Evolutionary conservation across 2,113 vertebrate species (phyloP).

Genomic region (Misgurnus mizolepis): DNA sequence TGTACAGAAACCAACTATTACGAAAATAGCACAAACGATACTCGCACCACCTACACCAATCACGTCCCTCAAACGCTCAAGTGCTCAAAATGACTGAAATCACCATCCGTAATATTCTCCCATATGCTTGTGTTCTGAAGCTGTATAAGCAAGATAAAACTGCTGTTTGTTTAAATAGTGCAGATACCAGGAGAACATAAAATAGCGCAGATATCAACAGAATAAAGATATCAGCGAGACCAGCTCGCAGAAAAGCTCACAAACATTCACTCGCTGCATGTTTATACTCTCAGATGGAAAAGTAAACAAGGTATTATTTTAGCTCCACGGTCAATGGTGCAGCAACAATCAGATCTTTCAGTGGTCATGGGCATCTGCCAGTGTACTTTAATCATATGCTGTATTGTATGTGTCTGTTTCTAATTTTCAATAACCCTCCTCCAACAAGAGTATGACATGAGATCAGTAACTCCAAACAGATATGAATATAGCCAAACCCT

Average conservation of each 20-base stretch:
- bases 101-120: neutral
- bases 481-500: conserved; percentile 2
- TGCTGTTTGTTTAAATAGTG: conserved; percentile 13
- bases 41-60: neutral
- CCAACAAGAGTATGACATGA: conserved; percentile 37
- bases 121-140: neutral
- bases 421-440: conserved; percentile 63
- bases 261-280: neutral
- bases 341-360: neutral
- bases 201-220: neutral
- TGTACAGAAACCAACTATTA: neutral
- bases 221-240: neutral
- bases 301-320: conserved; percentile 10
- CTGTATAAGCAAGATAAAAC: neutral
- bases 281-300: conserved; percentile 27
- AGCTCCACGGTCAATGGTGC: neutral
- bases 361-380: conserved; percentile 46
- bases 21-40: neutral
- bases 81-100: neutral
- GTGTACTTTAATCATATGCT: neutral
- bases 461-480: conserved; percentile 56
- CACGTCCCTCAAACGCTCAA: neutral
- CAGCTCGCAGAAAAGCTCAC: neutral
- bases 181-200: conserved; percentile 16
- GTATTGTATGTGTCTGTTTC: conserved; percentile 61